Base-by-base conservation (phyloP, 2,113 vertebrate genomes). In the Sinocyclocheilus rhinocerous region DNA sequence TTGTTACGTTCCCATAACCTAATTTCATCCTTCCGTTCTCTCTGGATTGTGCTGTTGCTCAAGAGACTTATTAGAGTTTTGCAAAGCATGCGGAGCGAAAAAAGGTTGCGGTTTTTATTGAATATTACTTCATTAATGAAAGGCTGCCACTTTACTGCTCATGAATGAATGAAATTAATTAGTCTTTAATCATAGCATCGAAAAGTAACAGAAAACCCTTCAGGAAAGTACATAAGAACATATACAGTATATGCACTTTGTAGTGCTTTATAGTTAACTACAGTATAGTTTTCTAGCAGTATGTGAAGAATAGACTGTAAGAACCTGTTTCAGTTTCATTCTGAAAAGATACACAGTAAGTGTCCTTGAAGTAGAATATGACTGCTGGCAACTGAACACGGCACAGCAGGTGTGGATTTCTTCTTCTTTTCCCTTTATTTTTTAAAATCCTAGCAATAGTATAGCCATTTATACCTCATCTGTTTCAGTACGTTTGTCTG, bases 1-100 rank as follows among this genome's bases (percentile, higher is more conserved):
- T 16, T 48, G 42, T 57, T 42, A 67, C 4, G 69, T 84, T 84
- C 86, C 87, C 88, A 89, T 84, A 77, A 76, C 77, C 77, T 81
- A 59, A 79, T 82, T 85, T 29, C 76, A 81, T 77, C 52, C 12
- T 33, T 20, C 57, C 1, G 16, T 57, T 36, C 75, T 55, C 45
- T 61, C 76, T 39, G 45, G 76, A 55, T 61, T 76, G 39, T 39
- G 69, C 11, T 45, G 11, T 69, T 82, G 45, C 78, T 81, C 63
- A 33, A 76, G 87, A 33, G 86, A 73, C 79, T 76, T 72, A 6
- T 57, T 59, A 86, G 2, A 67, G 24, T 22, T 69, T 50, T 50
- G 59, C 4, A 67, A 67, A 29, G 57, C 22, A 57, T 20, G 76
- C 24, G 20, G 48, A 50, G 15, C 1, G 50, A 45, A 76, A 59